Evolutionary conservation across 2,113 vertebrate species (phyloP), one percentile per base, ranked within the genome.

Genomic region (Phodopus roborovskii): DNA sequence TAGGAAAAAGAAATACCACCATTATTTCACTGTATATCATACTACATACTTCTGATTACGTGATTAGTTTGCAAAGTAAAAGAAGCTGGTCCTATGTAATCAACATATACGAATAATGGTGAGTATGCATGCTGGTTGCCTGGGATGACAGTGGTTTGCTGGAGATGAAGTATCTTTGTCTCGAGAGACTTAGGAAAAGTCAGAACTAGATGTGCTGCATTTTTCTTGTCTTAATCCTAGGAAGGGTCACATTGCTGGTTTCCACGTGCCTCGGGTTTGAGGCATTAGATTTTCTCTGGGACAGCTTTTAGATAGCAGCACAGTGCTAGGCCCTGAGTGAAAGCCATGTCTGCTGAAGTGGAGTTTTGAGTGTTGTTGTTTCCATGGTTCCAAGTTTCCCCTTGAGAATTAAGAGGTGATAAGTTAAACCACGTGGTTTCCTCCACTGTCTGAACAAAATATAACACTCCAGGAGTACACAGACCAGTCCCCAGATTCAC

Each of bases 201-300:
- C 64, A 92, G 87, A 96, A 97, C 91, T 89, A 86, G 88, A 58
- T 70, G 48, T 26, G 96, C 91, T 95, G 75, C 48, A 91, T 98
- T 98, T 97, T 97, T 94, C 89, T 88, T 90, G 66, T 93, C 91
- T 97, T 86, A 97, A 95, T 98, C 88, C 64, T 75, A 96, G 79
- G 58, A 96, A 97, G 71, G 39, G 92, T 91, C 81, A 94, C 50
- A 42, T 71, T 92, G 68, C 79, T 94, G 96, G 95, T 93, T 97
- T 96, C 94, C 70, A 79, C 48, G 66, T 74, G 45, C 56, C 36
- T 45, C 78, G 28, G 83, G 48, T 95, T 91, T 48, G 91, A 92
- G 93, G 82, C 73, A 45, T 90, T 82, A 50, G 17, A 79, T 92
- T 96, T 68, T 71, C 90, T 90, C 85, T 90, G 56, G 71, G 84